Evolutionary conservation across 2,888 invertebrate genomes (phyloP), one percentile per base, ranked within the genome.

Genomic region (Ischnus inquisitorius): DNA sequence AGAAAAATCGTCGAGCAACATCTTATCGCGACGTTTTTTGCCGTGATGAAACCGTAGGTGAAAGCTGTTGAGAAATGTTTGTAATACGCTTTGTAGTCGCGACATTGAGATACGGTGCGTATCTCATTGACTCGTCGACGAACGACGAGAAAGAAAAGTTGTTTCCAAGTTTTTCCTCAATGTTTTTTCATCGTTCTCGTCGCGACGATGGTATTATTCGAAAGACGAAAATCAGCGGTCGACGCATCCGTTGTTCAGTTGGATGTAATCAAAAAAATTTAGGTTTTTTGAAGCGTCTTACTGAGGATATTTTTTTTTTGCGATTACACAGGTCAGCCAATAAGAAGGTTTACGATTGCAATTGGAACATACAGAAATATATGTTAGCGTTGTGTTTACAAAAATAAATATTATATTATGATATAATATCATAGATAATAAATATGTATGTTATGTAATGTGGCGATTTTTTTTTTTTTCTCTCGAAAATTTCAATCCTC

Each of bases 321-420:
- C 92, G 90, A 92, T 91, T 60, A 60, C 43, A 43, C 65, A 65
- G 46, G 34, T 41, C 28, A 43, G 41, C 48, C 41, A 74, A 22
- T 74, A 79, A 79, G 57, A 60, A 75, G 65, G 41, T 64, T 69
- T 28, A 79, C 54, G 28, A 65, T 79, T 54, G 64, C 34, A 79
- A 64, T 75, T 64, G 65, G 28, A 83, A 79, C 82, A 75, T 83
- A 79, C 62, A 83, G 79, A 83, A 79, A 83, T 83, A 83, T 83
- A 79, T 79, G 82, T 79, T 83, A 83, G 82, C 75, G 78, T 83
- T 83, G 79, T 92, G 92, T 93, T 92, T 92, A 91, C 90, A 91
- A 88, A 91, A 86, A 91, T 91, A 62, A 91, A 91, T 93, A 91
- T 92, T 92, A 92, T 93, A 91, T 91, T 91, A 91, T 92, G 89